Conservation (phyloP, 1,140 invertebrate genomes). For the Diorhabda sublineata region DNA sequence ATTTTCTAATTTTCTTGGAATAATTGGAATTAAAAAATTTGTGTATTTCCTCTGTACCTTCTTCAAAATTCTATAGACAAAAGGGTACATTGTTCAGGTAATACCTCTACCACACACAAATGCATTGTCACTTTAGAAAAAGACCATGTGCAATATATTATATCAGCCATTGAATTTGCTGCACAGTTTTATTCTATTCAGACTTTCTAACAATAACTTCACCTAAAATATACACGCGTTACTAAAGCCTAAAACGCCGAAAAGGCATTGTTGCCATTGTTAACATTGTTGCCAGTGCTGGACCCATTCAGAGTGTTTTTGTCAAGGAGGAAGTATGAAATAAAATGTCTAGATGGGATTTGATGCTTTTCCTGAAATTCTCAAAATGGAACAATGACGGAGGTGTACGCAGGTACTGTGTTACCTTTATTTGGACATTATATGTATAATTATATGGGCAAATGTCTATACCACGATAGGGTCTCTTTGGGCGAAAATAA, state of each 20-base stretch:
- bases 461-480: constrained; percentile 26
- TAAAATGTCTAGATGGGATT: constrained; percentile 32
- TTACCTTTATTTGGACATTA: constrained; percentile 27
- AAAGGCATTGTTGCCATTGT: constrained; percentile 43
- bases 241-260: constrained; percentile 41
- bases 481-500: constrained; percentile 20
- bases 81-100: constrained; percentile 34
- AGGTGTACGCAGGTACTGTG: constrained; percentile 32
- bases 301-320: constrained; percentile 41
- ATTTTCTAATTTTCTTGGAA: no score
- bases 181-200: constrained; percentile 47
- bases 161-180: constrained; percentile 45
- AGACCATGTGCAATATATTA: constrained; percentile 47
- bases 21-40: no score
- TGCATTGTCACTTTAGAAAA: constrained; percentile 41
- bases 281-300: constrained; percentile 33
- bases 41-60: background rate
- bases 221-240: constrained; percentile 48
- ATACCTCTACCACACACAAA: constrained; percentile 46
- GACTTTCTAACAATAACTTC: constrained; percentile 38
- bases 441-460: constrained; percentile 33
- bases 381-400: constrained; percentile 13
- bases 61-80: constrained; percentile 10
- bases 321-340: constrained; percentile 43
- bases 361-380: constrained; percentile 40